Base-by-base conservation (phyloP, 2,888 invertebrate species). In the Helicoverpa assulta region DNA sequence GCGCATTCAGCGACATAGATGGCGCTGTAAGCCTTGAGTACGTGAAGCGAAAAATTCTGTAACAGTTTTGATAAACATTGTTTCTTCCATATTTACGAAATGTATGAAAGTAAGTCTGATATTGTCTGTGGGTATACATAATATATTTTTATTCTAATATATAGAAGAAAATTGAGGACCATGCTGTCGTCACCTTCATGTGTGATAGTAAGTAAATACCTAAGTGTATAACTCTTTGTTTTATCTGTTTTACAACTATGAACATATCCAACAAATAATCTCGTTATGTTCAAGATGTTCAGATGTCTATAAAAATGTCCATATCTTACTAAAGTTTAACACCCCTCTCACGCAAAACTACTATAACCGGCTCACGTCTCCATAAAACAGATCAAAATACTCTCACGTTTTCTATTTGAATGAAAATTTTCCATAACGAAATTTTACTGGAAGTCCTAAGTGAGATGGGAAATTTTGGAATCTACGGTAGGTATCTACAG, bases 381-480 rank as follows among this genome's bases (percentile, higher is more conserved):
- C 65, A 72, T 80, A 67, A 76, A 80, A 78, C 63, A 51, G 47
- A 69, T 70, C 64, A 62, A 71, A 83, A 78, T 73, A 68, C 62
- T 56, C 60, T 64, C 81, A 77, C 80, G 81, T 83, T 71, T 80
- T 73, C 70, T 72, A 81, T 82, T 78, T 73, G 72, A 70, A 70
- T 60, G 63, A 65, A 80, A 78, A 78, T 70, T 71, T 65, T 56
- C 64, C 61, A 73, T 83, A 78, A 73, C 68, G 67, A 68, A 74
- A 75, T 81, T 81, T 82, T 68, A 78, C 56, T 62, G 58, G 61
- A 40, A 76, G 61, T 72, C 58, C 43, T 64, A 67, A 79, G 66
- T 73, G 57, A 78, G 82, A 83, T 84, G 80, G 70, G 73, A 84
- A 87, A 84, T 85, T 85, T 82, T 73, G 73, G 74, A 84, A 86